A percentile compares a stretch with the other conserved stretches of the same genome.
These are phyloP conservation scores for Palloptera scutellata DNA, from an alignment of 2,888 invertebrate species.

Conservation along the genomic window DNA sequence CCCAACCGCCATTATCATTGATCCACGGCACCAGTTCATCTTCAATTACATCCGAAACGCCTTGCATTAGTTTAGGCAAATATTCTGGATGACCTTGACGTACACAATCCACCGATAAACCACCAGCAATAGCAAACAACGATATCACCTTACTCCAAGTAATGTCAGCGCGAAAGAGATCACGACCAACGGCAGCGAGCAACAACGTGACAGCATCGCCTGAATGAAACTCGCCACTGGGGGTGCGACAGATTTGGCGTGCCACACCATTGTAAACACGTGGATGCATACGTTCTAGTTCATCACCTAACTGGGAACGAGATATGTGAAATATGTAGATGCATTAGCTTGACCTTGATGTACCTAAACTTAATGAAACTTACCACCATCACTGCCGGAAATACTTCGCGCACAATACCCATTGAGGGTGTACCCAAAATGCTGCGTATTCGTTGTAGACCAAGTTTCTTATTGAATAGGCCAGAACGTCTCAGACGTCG, in stretches of 20 bases:
- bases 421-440: conserved; percentile 67
- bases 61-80: conserved; percentile 78
- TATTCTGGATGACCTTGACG: conserved; percentile 80
- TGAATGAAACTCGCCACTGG: conserved; percentile 67
- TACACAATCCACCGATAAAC: conserved; percentile 82
- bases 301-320: conserved; percentile 72
- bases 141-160: conserved; percentile 85
- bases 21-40: conserved; percentile 80
- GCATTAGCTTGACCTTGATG: background rate
- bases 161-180: conserved; percentile 76
- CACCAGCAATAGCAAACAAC: conserved; percentile 83
- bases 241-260: conserved; percentile 73
- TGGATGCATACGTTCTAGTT: conserved; percentile 81
- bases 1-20: conserved; percentile 87
- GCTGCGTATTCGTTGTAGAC: conserved; percentile 72
- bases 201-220: conserved; percentile 64
- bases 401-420: conserved; percentile 70
- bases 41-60: conserved; percentile 76
- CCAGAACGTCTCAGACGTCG: conserved; percentile 77
- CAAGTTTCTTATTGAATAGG: conserved; percentile 77
- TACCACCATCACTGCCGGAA: conserved; percentile 70
- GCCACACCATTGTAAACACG: conserved; percentile 77
- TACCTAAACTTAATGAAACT: conserved; percentile 27
- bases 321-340: too few species aligned
- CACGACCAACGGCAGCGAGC: conserved; percentile 74